A percentile compares a stretch with the other conserved stretches of the same genome.
Conservation (phyloP, 2,888 invertebrate genomes). For the Pachycephus smyrnensis region DNA sequence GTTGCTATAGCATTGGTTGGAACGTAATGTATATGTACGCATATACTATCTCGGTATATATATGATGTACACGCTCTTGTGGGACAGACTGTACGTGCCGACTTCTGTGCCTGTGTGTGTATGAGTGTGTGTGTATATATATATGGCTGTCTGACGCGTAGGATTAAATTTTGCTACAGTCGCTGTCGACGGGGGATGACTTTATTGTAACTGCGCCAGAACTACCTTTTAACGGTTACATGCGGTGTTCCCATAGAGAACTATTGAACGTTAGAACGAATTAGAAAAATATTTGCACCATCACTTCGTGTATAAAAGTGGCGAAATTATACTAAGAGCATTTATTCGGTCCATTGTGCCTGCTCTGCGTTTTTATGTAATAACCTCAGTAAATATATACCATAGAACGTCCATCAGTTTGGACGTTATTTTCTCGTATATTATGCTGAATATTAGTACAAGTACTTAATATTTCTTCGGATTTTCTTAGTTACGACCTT, state of each 20-base stretch:
- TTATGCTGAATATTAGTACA: neutral
- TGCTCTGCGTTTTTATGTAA: neutral
- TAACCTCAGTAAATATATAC: neutral
- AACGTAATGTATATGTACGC: neutral
- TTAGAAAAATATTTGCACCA: neutral
- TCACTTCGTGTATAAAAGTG: neutral
- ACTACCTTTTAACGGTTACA: neutral
- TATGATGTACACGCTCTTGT: neutral
- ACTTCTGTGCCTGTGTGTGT: neutral
- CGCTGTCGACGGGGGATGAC: neutral
- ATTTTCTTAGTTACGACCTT: neutral
- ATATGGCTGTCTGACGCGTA: neutral
- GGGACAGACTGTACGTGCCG: neutral
- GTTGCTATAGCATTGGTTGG: neutral
- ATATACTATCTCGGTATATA: neutral
- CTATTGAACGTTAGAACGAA: neutral
- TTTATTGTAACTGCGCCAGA: neutral
- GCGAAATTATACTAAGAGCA: neutral
- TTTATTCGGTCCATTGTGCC: neutral
- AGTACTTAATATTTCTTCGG: neutral
- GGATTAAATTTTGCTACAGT: neutral
- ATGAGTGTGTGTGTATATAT: neutral
- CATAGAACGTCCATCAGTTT: neutral
- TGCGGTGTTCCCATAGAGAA: neutral
- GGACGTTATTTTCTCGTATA: neutral